These are phyloP conservation scores for Coenonympha arcania DNA, from an alignment of 2,888 invertebrate species.

Conservation along the genomic window DNA sequence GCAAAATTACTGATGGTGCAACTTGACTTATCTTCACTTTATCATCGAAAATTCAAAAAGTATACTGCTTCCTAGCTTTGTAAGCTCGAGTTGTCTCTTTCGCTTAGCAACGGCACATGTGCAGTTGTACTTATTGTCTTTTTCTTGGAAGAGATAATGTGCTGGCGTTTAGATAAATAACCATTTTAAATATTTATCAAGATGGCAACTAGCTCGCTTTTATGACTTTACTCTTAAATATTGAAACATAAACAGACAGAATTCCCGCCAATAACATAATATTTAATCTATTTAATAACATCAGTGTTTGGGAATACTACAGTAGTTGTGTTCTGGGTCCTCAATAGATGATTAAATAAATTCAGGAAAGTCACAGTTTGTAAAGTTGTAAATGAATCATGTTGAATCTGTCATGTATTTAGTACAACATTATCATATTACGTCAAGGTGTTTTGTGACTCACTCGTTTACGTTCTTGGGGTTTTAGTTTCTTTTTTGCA, in stretches of 20 bases:
- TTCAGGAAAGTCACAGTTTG: neutral
- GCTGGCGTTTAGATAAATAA: neutral
- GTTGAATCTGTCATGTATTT: conserved; percentile 12
- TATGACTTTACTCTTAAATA: neutral
- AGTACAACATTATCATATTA: too few species aligned
- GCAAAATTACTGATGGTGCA: too few species aligned
- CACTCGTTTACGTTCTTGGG: conserved; percentile 19
- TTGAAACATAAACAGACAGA: neutral
- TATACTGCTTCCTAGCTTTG: too few species aligned
- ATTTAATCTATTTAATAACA: too few species aligned
- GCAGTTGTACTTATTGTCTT: neutral
- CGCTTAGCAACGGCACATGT: neutral
- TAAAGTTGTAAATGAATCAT: conserved; percentile 24
- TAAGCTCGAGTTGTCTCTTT: neutral
- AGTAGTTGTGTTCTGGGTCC: too few species aligned
- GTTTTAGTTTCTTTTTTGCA: neutral
- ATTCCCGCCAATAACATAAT: too few species aligned
- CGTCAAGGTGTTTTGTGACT: conserved; percentile 23
- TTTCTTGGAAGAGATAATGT: neutral
- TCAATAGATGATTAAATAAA: too few species aligned
- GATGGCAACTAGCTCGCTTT: neutral
- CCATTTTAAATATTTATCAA: neutral
- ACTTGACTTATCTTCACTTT: too few species aligned
- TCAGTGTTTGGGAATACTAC: too few species aligned
- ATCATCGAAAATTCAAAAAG: too few species aligned